Base-by-base conservation (phyloP, 2,888 invertebrate species). In the Unio pictorum region DNA sequence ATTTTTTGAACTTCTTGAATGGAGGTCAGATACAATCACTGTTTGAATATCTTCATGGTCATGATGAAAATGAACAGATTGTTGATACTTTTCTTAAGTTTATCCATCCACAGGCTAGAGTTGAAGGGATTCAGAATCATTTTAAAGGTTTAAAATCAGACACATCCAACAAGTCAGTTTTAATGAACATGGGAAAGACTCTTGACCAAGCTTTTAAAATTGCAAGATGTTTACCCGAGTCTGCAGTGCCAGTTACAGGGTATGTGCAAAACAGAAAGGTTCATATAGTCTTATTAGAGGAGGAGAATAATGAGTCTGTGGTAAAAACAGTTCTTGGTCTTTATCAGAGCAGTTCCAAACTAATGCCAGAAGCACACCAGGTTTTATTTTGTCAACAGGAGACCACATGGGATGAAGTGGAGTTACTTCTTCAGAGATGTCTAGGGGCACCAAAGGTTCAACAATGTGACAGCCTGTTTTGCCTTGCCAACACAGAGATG, bases 401-500 rank as follows among this genome's bases (percentile, higher is more conserved):
- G 26, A 82, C 84, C 57, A 64, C 65, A 61, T 75, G 75, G 74
- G 72, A 75, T 67, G 81, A 84, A 60, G 60, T 82, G 15, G 66
- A 73, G 11, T 64, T 82, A 18, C 55, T 82, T 18, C 26, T 84
- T 11, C 58, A 64, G 20, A 54, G 82, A 30, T 82, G 82, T 72
- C n/a, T 74, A 3, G 69, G 71, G n/a, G 56, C 72, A 55, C n/a
- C 26, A 7, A 17, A 56, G 8, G 66, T 68, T 30, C 65, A 55
- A 34, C 56, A 62, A 1, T 26, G 54, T 0, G 28, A 30, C 6
- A 56, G 61, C 18, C 62, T 82, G 4, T 83, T 71, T 58, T 79
- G 80, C 60, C 68, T 83, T 54, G 80, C 76, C 20, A 74, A 79
- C 68, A 73, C 80, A 20, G 82, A 83, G 70, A 60, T 74, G 15